Percentiles rank a stretch among this genome's conserved stretches.
These are phyloP conservation scores for Lordiphosa mommai DNA, from an alignment of 1,140 invertebrate genomes.

Conservation along the genomic window DNA sequence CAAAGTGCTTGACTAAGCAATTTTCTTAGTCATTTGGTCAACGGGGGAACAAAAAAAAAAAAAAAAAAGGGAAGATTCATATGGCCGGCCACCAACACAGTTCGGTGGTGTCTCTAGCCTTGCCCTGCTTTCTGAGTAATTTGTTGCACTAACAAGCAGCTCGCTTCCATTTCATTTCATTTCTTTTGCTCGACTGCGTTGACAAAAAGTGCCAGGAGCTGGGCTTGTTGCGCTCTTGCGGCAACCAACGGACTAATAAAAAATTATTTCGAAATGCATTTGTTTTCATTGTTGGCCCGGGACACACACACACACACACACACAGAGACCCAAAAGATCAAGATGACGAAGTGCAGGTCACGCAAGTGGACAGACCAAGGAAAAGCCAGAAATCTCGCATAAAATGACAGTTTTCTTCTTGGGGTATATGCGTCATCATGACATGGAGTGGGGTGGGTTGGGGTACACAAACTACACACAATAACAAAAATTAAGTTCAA, in stretches of 20 bases:
- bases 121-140: slow-evolving; percentile 51
- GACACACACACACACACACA: no score
- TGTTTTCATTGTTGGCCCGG: slow-evolving; percentile 56
- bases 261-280: slow-evolving; percentile 69
- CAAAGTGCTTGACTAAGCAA: slow-evolving; percentile 66
- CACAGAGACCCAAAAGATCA: slow-evolving; percentile 42
- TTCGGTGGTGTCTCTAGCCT: neutral
- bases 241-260: slow-evolving; percentile 47
- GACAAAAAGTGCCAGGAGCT: neutral
- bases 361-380: slow-evolving; percentile 13
- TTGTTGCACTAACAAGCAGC: slow-evolving; percentile 67
- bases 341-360: slow-evolving; percentile 66
- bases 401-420: slow-evolving; percentile 33
- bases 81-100: slow-evolving; percentile 1
- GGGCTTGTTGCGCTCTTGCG: neutral
- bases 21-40: slow-evolving; percentile 65
- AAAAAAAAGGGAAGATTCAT: slow-evolving; percentile 9
- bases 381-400: slow-evolving; percentile 18
- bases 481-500: slow-evolving; percentile 34
- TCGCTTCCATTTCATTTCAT: slow-evolving; percentile 53
- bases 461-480: neutral
- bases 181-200: slow-evolving; percentile 33
- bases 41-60: slow-evolving; percentile 1
- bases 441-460: neutral
- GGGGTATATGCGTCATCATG: neutral